Base-by-base conservation (phyloP, 2,888 invertebrate species). In the Drosophila fungiperda region DNA sequence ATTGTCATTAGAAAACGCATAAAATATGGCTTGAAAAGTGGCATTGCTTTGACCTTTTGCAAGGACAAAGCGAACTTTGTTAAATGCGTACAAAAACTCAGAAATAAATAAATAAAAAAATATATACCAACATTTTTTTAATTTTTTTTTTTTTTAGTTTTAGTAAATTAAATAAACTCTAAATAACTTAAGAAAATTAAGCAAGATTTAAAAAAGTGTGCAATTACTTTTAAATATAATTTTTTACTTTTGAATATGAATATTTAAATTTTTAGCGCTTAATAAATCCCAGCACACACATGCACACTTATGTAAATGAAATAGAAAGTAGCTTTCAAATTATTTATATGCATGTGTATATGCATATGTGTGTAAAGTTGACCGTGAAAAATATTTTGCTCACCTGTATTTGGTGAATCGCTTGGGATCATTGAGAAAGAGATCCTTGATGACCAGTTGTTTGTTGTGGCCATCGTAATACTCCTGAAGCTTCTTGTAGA, bases 331-430 rank as follows among this genome's bases (percentile, higher is more conserved):
- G 4, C 6, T 6, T 36, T 38, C n/a, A 26, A 7, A 36, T 15
- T 7, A 50, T 26, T 64, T 63, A 32, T 32, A 36, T 23, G 12
- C 20, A 12, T 26, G 4, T 29, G 15, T 40, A 20, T 48, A 36
- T 35, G 40, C 8, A 50, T 17, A 42, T 2, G 49, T 49, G 35
- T 45, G 17, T 17, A 55, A 38, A 50, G 23, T 42, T 69, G 63
- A 69, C 45, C 50, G 54, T 61, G 57, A 66, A 63, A 50, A 52
- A 54, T 7, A 45, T 15, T 7, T 38, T 45, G 73, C 84, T 91
- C 94, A 98, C 99, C 97, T 98, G 94, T 96, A 98, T 93, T 97
- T 98, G 59, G 96, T 94, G 92, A 99, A 99, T 71, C 99, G 95
- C 36, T 95, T 94, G 0, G 96, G 94, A 93, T 99, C 97, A 83